Base-by-base conservation (phyloP, 2,888 invertebrate genomes). In the Leptopilina drosophilae region DNA sequence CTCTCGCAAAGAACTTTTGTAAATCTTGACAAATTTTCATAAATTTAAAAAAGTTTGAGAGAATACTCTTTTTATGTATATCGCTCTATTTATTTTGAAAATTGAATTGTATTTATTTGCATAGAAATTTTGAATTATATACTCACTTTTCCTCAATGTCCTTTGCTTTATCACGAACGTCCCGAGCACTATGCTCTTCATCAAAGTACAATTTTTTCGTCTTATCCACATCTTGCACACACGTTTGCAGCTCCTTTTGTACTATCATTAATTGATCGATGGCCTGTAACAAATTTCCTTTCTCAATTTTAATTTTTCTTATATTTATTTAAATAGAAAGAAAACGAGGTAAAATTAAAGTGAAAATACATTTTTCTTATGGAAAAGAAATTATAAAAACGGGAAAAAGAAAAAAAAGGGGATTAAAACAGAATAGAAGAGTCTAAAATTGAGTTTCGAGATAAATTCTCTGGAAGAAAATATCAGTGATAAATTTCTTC, bases 151-250 rank as follows among this genome's bases (percentile, higher is more conserved):
- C 98, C 91, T 98, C 98, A 82, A 98, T 98, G 87, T 98, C 98
- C 88, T 96, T 96, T 81, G 98, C 98, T 90, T 98, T 99, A 91
- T 97, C 97, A 59, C 98, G 94, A 2, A 98, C 98, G 89, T 98
- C 98, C 89, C 98, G 97, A 2, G 98, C 98, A 80, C 97, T 96
- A 88, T 98, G 97, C 90, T 99, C 99, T 89, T 99, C 99, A 86
- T 98, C 98, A 87, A 97, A 97, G 92, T 99, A 99, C 15, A 96
- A 93, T 91, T 98, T 98, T 93, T 98, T 98, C 73, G 96, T 96
- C 92, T 98, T 98, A 91, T 98, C 98, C 85, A 99, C 95, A 88
- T 99, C 98, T 87, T 95, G 94, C 5, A 98, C 97, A 77, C 96
- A 96, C 81, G 94, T 92, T 91, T 98, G 97, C 78, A 98, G 92